Conservation (phyloP, 1,140 invertebrate genomes). For the Platorchestia sp. region DNA sequence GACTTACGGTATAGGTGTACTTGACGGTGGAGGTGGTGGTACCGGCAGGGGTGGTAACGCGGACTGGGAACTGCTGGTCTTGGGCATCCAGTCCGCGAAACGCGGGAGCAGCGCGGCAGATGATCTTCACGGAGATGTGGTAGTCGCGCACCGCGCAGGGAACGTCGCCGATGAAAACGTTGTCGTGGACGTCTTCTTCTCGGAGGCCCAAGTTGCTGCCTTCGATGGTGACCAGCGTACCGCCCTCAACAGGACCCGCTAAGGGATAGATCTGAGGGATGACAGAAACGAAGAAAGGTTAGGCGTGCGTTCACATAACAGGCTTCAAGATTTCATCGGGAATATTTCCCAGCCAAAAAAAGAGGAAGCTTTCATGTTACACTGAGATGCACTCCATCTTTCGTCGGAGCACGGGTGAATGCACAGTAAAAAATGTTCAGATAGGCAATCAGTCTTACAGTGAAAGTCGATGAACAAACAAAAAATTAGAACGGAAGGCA, state of each 20-base stretch:
- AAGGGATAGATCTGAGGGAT: slow-evolving; percentile 85
- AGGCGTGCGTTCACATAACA: neutral
- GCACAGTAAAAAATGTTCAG: neutral
- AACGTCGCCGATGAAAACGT: slow-evolving; percentile 91
- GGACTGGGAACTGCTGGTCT: slow-evolving; percentile 75
- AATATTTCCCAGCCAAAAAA: neutral
- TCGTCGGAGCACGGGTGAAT: neutral
- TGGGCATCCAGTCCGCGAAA: slow-evolving; percentile 78
- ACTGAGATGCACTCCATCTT: neutral
- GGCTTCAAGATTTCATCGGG: neutral
- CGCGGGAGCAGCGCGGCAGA: slow-evolving; percentile 87
- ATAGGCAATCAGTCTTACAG: slow-evolving; percentile 11
- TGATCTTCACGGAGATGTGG: slow-evolving; percentile 91
- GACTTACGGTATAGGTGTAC: slow-evolving; percentile 85
- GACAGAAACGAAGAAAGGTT: neutral
- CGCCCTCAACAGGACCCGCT: slow-evolving; percentile 95
- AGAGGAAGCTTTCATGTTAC: neutral
- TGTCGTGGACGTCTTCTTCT: slow-evolving; percentile 89
- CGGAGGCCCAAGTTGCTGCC: slow-evolving; percentile 95
- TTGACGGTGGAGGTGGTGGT: slow-evolving; percentile 89
- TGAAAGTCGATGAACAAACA: neutral
- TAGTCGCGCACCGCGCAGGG: slow-evolving; percentile 90
- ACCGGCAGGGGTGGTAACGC: slow-evolving; percentile 90
- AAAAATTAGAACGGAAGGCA: slow-evolving; percentile 35
- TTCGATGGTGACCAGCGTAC: slow-evolving; percentile 94